Conservation (phyloP, 2,888 invertebrate genomes). For the Nephrotoma flavescens region DNA sequence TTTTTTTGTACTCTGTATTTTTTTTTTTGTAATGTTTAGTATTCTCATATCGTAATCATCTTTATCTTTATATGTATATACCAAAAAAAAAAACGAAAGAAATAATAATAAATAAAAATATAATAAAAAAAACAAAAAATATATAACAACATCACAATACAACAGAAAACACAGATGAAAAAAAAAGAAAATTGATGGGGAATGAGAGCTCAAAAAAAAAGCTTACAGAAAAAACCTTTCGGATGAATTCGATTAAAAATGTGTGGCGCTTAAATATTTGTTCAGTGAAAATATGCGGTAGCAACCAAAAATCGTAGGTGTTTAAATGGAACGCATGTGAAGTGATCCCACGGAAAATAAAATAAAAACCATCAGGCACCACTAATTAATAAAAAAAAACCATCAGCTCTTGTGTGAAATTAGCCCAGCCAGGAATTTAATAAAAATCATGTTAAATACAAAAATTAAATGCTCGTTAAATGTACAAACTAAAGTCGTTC, state of each 20-base stretch:
- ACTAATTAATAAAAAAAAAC: too few species aligned
- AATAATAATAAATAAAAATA: background rate
- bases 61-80: background rate
- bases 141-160: background rate
- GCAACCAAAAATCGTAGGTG: background rate
- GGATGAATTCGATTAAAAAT: background rate
- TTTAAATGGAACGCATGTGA: too few species aligned
- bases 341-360: too few species aligned
- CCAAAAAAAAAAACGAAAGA: background rate
- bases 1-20: background rate
- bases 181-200: background rate
- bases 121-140: background rate
- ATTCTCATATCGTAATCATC: background rate
- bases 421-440: too few species aligned
- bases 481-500: too few species aligned
- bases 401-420: too few species aligned
- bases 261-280: background rate
- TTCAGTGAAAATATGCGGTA: background rate
- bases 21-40: background rate
- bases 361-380: too few species aligned
- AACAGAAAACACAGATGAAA: background rate
- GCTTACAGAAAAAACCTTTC: background rate
- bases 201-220: background rate
- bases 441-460: too few species aligned
- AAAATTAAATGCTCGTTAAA: too few species aligned